Evolutionary conservation across 2,797 vertebrate genomes (phyloP).

Genomic region (Hafferia zeledoni): DNA sequence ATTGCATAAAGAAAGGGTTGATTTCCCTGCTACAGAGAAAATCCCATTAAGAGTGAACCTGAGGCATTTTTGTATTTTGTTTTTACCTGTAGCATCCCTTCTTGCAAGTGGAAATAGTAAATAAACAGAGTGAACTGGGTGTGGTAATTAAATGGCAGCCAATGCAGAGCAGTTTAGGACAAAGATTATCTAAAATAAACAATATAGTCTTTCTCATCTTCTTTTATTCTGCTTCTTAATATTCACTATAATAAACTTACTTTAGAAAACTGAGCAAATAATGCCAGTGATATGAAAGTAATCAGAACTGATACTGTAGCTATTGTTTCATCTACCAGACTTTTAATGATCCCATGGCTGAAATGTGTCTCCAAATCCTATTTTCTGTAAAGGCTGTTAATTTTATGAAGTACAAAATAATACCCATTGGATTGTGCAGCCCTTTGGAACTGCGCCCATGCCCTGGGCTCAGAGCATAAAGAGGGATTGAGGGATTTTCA

Average conservation of each 20-base stretch:
- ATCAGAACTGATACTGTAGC: not conserved
- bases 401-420: slow-evolving; percentile 48
- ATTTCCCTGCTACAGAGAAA: not conserved
- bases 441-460: not conserved
- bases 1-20: not conserved
- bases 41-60: not conserved
- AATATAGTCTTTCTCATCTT: not conserved
- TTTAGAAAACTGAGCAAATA: slow-evolving; percentile 1
- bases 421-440: not conserved
- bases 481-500: not conserved
- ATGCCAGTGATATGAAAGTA: not conserved
- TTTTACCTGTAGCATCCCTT: not conserved
- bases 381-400: slow-evolving; percentile 21
- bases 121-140: not conserved
- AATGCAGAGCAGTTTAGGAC: not conserved
- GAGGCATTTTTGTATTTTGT: not conserved
- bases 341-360: not conserved
- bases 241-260: not conserved
- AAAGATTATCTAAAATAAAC: not conserved
- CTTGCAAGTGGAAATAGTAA: not conserved
- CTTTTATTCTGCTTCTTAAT: not conserved
- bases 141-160: not conserved
- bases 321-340: not conserved
- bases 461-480: not conserved
- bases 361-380: slow-evolving; percentile 18